These are phyloP conservation scores for Xestobium rufovillosum DNA, from an alignment of 2,888 invertebrate genomes.

Conservation along the genomic window DNA sequence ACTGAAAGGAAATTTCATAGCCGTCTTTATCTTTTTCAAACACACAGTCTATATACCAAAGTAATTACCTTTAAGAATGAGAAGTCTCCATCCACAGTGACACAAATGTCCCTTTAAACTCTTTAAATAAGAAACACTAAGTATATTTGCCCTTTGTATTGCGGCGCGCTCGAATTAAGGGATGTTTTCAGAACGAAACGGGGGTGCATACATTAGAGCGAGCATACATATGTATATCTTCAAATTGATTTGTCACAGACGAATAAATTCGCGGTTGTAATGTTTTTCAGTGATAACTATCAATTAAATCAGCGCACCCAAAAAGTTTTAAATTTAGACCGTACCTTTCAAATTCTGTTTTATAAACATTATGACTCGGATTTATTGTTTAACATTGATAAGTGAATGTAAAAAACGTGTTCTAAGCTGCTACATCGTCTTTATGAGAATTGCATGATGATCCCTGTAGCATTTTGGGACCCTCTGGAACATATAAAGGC, in stretches of 20 bases:
- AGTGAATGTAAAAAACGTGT: no score
- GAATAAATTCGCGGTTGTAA: constrained; percentile 41
- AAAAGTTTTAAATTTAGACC: constrained; percentile 18
- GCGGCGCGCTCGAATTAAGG: constrained; percentile 26
- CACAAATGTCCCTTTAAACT: no score
- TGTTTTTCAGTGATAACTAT: constrained; percentile 43
- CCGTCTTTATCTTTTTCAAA: no score
- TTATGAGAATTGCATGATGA: no score
- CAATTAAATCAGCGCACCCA: constrained; percentile 33
- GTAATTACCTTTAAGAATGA: no score
- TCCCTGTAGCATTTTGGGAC: constrained; percentile 23
- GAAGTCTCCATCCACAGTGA: no score
- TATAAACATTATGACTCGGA: no score
- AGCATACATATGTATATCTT: constrained; percentile 46
- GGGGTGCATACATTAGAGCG: constrained; percentile 43
- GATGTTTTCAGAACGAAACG: constrained; percentile 33
- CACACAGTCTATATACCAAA: no score
- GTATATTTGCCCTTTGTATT: constrained; percentile 23
- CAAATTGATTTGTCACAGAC: constrained; percentile 47
- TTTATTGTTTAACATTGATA: no score
- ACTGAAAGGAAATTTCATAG: no score
- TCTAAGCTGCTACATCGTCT: no score
- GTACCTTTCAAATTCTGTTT: no score
- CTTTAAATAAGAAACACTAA: constrained; percentile 22
- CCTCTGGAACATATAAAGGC: constrained; percentile 17